phyloP scores from a whole-genome alignment of 2,888 invertebrate genomes.

The Sarcophaga subvicina region DNA sequence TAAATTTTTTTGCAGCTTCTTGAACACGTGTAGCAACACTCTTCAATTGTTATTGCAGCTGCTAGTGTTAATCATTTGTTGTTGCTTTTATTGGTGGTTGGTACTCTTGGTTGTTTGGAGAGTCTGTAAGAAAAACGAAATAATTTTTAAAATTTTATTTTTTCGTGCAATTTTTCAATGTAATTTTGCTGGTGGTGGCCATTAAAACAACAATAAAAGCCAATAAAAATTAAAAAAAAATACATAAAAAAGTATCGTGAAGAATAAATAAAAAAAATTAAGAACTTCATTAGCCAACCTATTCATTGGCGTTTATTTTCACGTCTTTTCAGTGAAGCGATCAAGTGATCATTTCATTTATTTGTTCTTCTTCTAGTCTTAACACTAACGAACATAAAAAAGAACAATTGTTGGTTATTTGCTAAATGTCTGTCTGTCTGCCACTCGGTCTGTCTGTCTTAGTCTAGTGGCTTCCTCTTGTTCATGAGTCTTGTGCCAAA shows the following conservation, averaged over 20 bases:
- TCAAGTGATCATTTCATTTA: constrained; percentile 55
- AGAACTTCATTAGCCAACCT: constrained; percentile 61
- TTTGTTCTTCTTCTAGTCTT: constrained; percentile 34
- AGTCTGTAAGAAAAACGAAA: constrained; percentile 37
- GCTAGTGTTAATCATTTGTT: constrained; percentile 43
- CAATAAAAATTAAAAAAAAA: constrained; percentile 50
- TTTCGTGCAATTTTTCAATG: constrained; percentile 25
- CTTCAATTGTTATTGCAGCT: constrained; percentile 51
- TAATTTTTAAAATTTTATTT: constrained; percentile 49
- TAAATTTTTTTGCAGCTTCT: constrained; percentile 29
- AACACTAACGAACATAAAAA: neutral
- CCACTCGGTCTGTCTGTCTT: neutral
- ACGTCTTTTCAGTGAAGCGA: constrained; percentile 25
- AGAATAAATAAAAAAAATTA: constrained; percentile 33
- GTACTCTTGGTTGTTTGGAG: neutral
- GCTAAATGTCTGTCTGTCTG: neutral
- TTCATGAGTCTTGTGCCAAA: neutral
- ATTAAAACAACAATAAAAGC: constrained; percentile 12
- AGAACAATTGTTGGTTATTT: constrained; percentile 19
- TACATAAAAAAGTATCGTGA: no score
- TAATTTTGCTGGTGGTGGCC: neutral
- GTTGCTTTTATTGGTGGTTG: neutral
- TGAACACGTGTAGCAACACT: constrained; percentile 21
- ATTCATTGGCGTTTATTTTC: constrained; percentile 37
- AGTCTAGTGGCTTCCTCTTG: neutral